phyloP scores from a whole-genome alignment of 2,797 vertebrate genomes.

The Gymnoscopelus braueri region DNA sequence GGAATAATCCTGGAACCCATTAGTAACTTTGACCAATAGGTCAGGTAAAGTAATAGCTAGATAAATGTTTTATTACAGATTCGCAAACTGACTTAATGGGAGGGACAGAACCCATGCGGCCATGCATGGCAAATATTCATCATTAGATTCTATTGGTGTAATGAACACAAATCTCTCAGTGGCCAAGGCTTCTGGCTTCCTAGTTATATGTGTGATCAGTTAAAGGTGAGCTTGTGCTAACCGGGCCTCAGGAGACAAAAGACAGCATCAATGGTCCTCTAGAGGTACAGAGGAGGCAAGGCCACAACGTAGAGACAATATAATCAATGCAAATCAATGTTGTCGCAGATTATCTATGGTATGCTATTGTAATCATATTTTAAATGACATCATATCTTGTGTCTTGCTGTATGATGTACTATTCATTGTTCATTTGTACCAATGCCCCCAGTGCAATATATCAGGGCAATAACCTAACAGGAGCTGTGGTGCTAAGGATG shows the following conservation, averaged over 20 bases:
- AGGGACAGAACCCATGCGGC: slow-evolving; percentile 79
- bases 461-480: neutral
- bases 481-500: neutral
- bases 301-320: slow-evolving; percentile 18
- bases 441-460: slow-evolving; percentile 10
- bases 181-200: slow-evolving; percentile 43
- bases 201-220: slow-evolving; percentile 38
- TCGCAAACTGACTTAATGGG: slow-evolving; percentile 89
- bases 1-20: slow-evolving; percentile 88
- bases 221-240: slow-evolving; percentile 44
- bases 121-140: slow-evolving; percentile 79
- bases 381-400: slow-evolving; percentile 37
- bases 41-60: slow-evolving; percentile 93
- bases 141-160: slow-evolving; percentile 71
- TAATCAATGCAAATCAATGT: slow-evolving; percentile 38
- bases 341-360: slow-evolving; percentile 11
- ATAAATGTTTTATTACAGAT: slow-evolving; percentile 97
- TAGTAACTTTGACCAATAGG: slow-evolving; percentile 91
- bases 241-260: slow-evolving; percentile 42
- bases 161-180: slow-evolving; percentile 70
- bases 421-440: slow-evolving; percentile 4
- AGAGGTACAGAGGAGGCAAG: slow-evolving; percentile 1
- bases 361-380: slow-evolving; percentile 32
- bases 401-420: neutral
- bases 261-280: slow-evolving; percentile 32